A percentile compares a stretch with the other conserved stretches of the same genome.
Conservation (phyloP, 2,113 vertebrate species). For the Egretta garzetta region DNA sequence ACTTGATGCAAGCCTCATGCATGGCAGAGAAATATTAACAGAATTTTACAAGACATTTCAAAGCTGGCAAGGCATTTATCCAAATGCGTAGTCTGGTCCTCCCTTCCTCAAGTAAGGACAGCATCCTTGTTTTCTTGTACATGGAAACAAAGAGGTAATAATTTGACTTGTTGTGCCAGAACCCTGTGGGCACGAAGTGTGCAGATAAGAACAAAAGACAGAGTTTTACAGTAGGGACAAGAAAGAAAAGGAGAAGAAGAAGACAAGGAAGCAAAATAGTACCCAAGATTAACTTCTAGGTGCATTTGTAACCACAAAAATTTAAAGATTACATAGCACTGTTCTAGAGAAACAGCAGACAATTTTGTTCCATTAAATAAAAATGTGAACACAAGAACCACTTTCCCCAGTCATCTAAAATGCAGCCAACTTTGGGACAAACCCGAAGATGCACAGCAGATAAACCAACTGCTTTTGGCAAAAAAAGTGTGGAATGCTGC, state of each 20-base stretch:
- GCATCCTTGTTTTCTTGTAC: background rate
- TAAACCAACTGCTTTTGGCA: background rate
- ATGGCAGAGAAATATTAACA: slow-evolving; percentile 33
- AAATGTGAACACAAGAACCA: background rate
- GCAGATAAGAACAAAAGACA: background rate
- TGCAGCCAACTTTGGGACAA: background rate
- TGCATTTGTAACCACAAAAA: background rate
- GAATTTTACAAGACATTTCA: slow-evolving; percentile 25
- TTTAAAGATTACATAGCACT: background rate
- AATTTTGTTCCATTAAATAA: background rate
- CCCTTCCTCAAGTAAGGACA: background rate
- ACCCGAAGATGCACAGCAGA: background rate
- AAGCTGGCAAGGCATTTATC: slow-evolving; percentile 20
- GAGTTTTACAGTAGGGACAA: background rate
- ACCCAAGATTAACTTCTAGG: background rate
- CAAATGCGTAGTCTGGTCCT: background rate
- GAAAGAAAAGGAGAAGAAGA: background rate
- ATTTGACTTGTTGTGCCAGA: background rate
- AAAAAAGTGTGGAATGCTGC: background rate
- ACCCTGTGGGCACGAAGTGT: background rate
- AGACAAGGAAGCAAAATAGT: background rate
- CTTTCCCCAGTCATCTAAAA: background rate
- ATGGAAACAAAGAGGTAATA: background rate
- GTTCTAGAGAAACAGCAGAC: background rate
- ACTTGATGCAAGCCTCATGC: slow-evolving; percentile 67